Base-by-base conservation (phyloP, 2,113 vertebrate species). In the Forbesichthys agassizii region DNA sequence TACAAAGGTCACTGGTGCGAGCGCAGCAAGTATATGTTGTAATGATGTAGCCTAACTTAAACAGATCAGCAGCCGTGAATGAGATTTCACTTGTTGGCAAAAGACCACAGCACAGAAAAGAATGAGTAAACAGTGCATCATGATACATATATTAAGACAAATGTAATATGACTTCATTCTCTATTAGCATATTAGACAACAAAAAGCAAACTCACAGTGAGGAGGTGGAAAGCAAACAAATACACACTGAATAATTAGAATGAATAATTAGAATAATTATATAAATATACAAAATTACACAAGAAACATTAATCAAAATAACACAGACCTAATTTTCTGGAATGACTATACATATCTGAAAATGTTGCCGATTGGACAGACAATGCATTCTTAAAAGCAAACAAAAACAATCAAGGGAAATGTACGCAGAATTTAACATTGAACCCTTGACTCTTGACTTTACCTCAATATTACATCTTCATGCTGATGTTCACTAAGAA, bases 191-290 rank as follows among this genome's bases (percentile, higher is more conserved):
- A 1, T 42, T 8, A 42, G 36, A 42, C 36, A 42, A 42, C 36
- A 7, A 42, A 42, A 42, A 42, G 36, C 36, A 76, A 66, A 58
- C 20, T 61, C 64, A 33, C 53, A 70, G 46, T 3, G 6, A 52
- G 33, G 6, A 52, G 33, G 36, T 5, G 46, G 8, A 55, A 54
- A 14, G 13, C 54, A 12, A 27, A 64, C 61, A 42, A 61, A 58
- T 53, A 7, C 1, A 64, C 12, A 7, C 56, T 75, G 67, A n/a
- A 66, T 63, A 61, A 77, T 48, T 52, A 63, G 63, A 33, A 86
- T 90, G 87, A 89, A 88, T 88, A 88, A 85, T 74, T 64, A 67
- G 48, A 81, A 74, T 74, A 74, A 82, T 27, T 27, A 27, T 62
- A 75, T 68, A 79, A 74, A 85, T 85, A 63, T 53, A 11, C 33